Evolutionary conservation across 2,113 vertebrate species (phyloP).

Genomic region (Cyphomyrus plagiostoma): DNA sequence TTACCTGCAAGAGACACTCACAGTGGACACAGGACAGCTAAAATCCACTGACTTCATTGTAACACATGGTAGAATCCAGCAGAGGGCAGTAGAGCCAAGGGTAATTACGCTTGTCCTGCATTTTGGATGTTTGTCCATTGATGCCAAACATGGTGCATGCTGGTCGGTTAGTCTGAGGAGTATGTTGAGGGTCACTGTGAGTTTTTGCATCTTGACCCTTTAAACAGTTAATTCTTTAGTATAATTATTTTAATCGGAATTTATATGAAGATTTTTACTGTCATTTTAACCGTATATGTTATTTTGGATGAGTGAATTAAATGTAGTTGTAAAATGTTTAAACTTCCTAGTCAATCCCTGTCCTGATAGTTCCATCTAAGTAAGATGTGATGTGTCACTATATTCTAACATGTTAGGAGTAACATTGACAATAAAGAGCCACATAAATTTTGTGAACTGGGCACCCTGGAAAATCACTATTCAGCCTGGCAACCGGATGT

Average conservation of each 20-base stretch:
- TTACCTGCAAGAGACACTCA: not conserved
- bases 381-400: not conserved
- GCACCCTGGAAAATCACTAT: not conserved
- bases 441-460: not conserved
- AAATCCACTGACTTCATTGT: not conserved
- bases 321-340: not conserved
- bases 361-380: not conserved
- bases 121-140: not conserved
- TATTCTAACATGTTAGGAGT: not conserved
- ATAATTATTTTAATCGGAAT: not conserved
- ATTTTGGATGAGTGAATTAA: not conserved
- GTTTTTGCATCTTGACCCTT: not conserved
- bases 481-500: not conserved
- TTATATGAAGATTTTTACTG: not conserved
- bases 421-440: not conserved
- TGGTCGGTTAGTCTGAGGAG: not conserved
- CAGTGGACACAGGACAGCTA: not conserved
- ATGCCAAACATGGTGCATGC: not conserved
- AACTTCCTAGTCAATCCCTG: not conserved
- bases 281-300: not conserved
- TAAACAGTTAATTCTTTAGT: not conserved
- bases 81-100: slow-evolving; percentile 10
- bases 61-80: not conserved
- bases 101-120: not conserved
- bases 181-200: not conserved